Base-by-base conservation (phyloP, 2,113 vertebrate species). In the Alligator mississippiensis region DNA sequence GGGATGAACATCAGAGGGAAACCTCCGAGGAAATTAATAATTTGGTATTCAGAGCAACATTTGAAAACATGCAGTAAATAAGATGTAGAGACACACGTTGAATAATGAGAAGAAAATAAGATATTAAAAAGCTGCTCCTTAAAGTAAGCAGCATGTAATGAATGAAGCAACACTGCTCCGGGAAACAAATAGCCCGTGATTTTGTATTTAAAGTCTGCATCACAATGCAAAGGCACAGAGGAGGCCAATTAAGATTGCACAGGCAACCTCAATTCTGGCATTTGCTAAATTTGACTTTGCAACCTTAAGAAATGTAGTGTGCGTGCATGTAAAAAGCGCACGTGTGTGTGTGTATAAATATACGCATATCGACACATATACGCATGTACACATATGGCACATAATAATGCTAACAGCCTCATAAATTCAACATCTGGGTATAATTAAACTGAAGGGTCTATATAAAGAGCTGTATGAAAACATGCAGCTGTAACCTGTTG, bases 351-450 rank as follows among this genome's bases (percentile, higher is more conserved):
- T 7, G 82, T 77, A 88, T 82, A 79, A 84, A 84, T 85, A 76
- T 3, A 34, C 62, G 77, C n/a, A 79, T 59, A 7, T 66, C 47
- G 47, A 16, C 30, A 75, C 74, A 84, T 62, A 83, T 70, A 81
- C 25, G 89, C 93, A 86, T 72, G 86, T 25, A 81, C 89, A 82
- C 84, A 90, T 84, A 89, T 68, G 89, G 92, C 91, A 95, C 87
- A 93, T 91, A 96, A 93, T 87, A 93, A 95, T 80, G 87, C 84
- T 95, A 97, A 95, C 92, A 94, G 96, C 72, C 92, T 94, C 88
- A 83, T 96, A 94, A 93, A 97, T 95, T 87, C 92, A 97, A 94
- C 97, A 98, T 98, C 98, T 98, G 98, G 92, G 97, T 97, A 97
- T 98, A 98, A 98, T 98, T 97, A 98, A 96, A 93, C 93, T 93